A percentile compares a stretch with the other conserved stretches of the same genome.
These are phyloP conservation scores for Hypsibius dujardini DNA, from an alignment of 1,140 invertebrate genomes.

Conservation along the genomic window DNA sequence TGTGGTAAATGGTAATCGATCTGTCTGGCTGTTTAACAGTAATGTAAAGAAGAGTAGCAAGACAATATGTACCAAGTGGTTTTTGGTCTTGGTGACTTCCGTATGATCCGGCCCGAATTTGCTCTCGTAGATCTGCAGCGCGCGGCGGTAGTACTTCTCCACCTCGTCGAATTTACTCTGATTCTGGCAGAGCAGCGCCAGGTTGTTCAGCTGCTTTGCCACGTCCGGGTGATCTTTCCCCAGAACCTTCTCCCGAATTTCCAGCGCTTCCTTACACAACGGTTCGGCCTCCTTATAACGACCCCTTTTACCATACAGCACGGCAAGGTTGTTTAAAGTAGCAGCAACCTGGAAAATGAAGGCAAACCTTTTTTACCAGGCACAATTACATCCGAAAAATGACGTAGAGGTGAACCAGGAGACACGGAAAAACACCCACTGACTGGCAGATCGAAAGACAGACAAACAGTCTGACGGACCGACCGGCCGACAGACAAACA, in stretches of 20 bases:
- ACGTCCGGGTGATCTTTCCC: slow-evolving; percentile 97
- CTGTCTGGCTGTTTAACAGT: too few relatives aligned
- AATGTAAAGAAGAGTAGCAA: too few relatives aligned
- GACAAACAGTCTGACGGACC: neutral
- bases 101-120: slow-evolving; percentile 93
- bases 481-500: neutral
- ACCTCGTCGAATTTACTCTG: slow-evolving; percentile 47
- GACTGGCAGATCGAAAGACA: too few relatives aligned
- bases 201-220: slow-evolving; percentile 96
- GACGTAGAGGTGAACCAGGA: too few relatives aligned
- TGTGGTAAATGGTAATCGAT: too few relatives aligned
- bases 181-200: slow-evolving; percentile 93
- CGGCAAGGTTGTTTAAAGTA: slow-evolving; percentile 86
- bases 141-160: slow-evolving; percentile 74
- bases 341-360: slow-evolving; percentile 50
- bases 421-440: too few relatives aligned
- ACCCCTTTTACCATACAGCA: slow-evolving; percentile 91
- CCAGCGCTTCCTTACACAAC: slow-evolving; percentile 87
- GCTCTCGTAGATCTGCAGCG: slow-evolving; percentile 94
- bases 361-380: neutral
- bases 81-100: slow-evolving; percentile 98
- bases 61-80: slow-evolving; percentile 53
- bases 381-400: too few relatives aligned
- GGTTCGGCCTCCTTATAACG: slow-evolving; percentile 96
- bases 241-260: slow-evolving; percentile 92